Conservation (phyloP, 2,113 vertebrate species). For the Gambusia affinis region DNA sequence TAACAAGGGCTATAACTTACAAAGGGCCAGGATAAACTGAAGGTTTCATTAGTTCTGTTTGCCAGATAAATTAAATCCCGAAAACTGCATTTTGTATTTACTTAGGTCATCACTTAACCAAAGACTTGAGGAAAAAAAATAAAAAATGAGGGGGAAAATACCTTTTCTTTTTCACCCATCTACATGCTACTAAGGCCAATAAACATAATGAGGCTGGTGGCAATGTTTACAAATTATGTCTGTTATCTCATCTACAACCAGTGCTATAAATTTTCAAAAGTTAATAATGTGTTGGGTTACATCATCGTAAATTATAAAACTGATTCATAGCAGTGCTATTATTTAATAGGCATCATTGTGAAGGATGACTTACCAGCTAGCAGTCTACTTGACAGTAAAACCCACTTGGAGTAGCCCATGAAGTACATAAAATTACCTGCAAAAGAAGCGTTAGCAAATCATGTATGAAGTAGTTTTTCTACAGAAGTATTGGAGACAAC, state of each 20-base stretch:
- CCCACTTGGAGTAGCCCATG: conserved; percentile 85
- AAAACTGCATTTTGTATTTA: background rate
- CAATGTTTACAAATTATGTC: too few relatives aligned
- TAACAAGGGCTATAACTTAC: background rate
- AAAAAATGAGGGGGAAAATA: background rate
- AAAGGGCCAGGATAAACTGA: background rate
- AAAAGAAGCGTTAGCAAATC: background rate
- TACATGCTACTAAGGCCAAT: background rate
- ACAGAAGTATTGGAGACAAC: background rate
- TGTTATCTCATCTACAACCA: too few relatives aligned
- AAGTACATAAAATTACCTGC: conserved; percentile 89
- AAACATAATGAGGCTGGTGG: background rate
- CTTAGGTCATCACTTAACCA: background rate
- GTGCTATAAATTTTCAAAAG: too few relatives aligned
- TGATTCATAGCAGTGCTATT: background rate
- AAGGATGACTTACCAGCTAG: conserved; percentile 79
- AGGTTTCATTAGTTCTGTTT: background rate
- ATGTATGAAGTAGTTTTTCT: background rate
- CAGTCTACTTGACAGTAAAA: conserved; percentile 83
- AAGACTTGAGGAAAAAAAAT: background rate
- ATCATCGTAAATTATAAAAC: background rate
- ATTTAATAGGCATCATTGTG: background rate
- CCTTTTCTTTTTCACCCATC: background rate
- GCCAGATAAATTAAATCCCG: background rate
- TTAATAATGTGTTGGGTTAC: background rate